Conservation (phyloP, 1,140 invertebrate species). For the Nomia melanderi region DNA sequence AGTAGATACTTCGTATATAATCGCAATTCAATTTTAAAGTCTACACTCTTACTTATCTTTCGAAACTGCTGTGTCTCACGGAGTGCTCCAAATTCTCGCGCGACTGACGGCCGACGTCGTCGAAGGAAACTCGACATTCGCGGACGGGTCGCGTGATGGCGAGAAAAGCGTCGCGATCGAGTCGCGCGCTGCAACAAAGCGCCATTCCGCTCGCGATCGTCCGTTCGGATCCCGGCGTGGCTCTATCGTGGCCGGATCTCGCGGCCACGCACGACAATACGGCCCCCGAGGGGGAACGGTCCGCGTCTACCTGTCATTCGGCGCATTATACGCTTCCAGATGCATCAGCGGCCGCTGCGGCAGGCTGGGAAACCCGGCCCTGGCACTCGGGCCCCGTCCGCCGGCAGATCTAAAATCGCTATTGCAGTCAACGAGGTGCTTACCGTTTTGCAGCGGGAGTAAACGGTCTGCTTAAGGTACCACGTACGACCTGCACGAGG, state of each 20-base stretch:
- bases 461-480: slow-evolving; percentile 58
- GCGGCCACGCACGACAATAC: slow-evolving; percentile 30
- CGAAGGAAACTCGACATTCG: no score
- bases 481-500: slow-evolving; percentile 54
- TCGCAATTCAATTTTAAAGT: no score
- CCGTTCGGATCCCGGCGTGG: neutral
- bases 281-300: neutral
- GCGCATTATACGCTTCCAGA: slow-evolving; percentile 41
- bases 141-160: neutral
- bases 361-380: slow-evolving; percentile 15
- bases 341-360: slow-evolving; percentile 23
- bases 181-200: neutral
- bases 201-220: neutral
- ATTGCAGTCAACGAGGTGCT: slow-evolving; percentile 63
- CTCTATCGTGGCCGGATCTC: slow-evolving; percentile 26
- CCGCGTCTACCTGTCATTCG: slow-evolving; percentile 34
- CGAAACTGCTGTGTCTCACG: no score
- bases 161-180: neutral
- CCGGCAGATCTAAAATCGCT: slow-evolving; percentile 65
- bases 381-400: neutral
- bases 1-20: no score
- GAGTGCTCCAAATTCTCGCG: no score
- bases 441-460: slow-evolving; percentile 59
- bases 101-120: no score
- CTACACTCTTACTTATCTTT: no score